Evolutionary conservation across 2,113 vertebrate species (phyloP).

Genomic region (Sterrhoptilus dennistouni): DNA sequence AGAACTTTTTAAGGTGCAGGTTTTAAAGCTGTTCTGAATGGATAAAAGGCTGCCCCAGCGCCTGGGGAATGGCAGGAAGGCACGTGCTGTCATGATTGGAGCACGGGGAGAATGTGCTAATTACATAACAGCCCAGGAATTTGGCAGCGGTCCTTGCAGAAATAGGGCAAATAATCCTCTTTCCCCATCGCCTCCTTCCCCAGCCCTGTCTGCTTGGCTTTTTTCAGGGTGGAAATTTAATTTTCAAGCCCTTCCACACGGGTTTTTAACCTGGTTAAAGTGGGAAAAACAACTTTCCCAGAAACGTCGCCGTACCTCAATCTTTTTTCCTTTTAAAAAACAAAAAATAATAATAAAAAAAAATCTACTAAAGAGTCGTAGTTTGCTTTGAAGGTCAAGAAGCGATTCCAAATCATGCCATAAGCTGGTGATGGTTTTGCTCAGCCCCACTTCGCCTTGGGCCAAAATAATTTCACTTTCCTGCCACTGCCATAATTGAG

Average conservation of each 20-base stretch:
- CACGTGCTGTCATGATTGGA: slow-evolving; percentile 44
- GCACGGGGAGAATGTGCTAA: background rate
- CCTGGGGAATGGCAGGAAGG: slow-evolving; percentile 22
- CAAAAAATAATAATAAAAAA: too few species aligned
- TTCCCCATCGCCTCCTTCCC: background rate
- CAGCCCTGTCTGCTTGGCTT: background rate
- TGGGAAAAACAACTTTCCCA: background rate
- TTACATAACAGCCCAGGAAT: slow-evolving; percentile 50
- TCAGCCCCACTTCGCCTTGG: background rate
- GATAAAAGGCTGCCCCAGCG: background rate
- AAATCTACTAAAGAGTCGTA: background rate
- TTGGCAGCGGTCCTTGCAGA: background rate
- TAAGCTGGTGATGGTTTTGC: too few species aligned
- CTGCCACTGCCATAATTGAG: background rate
- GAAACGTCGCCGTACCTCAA: background rate
- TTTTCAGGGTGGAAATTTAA: background rate
- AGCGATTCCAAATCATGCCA: background rate
- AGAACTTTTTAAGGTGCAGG: background rate
- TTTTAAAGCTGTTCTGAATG: background rate
- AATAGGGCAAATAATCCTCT: slow-evolving; percentile 52
- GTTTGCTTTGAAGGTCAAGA: background rate
- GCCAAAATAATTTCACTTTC: background rate
- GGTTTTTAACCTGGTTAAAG: background rate
- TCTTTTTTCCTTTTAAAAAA: background rate
- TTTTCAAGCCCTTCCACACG: background rate